These are phyloP conservation scores for Myathropa florea DNA, from an alignment of 2,888 invertebrate species.

Conservation along the genomic window DNA sequence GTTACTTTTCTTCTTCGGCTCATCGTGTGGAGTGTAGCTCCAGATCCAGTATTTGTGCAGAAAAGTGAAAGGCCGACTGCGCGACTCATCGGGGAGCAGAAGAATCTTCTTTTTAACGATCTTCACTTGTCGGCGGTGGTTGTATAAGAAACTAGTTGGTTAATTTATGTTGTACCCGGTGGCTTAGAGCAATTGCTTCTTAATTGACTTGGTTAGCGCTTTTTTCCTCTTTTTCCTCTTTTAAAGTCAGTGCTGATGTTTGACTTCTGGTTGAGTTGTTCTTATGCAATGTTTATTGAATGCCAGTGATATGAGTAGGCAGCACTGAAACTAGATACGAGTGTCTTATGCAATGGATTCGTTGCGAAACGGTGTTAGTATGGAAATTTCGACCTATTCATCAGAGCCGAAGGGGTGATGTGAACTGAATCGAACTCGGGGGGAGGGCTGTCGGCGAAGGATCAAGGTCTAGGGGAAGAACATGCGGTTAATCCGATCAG, in stretches of 20 bases:
- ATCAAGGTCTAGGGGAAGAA: not conserved
- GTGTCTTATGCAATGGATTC: conserved; percentile 38
- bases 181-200: conserved; percentile 41
- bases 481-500: not conserved
- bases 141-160: conserved; percentile 65
- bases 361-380: conserved; percentile 20
- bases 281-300: conserved; percentile 38
- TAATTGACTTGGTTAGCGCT: conserved; percentile 38
- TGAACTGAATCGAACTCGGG: not conserved
- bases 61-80: conserved; percentile 49
- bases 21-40: not conserved
- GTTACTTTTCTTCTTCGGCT: not conserved
- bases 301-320: not conserved
- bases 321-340: not conserved
- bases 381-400: conserved; percentile 53
- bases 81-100: conserved; percentile 1
- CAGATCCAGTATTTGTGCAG: not conserved
- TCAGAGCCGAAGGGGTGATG: not conserved
- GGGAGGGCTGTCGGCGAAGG: too few relatives aligned
- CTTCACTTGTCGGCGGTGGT: conserved; percentile 7
- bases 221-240: not conserved
- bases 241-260: conserved; percentile 18
- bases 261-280: conserved; percentile 30
- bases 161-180: conserved; percentile 33
- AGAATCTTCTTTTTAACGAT: conserved; percentile 49